Evolutionary conservation across 1,140 invertebrate genomes (phyloP), one percentile per base, ranked within the genome.

Genomic region (Nasonia vitripennis): DNA sequence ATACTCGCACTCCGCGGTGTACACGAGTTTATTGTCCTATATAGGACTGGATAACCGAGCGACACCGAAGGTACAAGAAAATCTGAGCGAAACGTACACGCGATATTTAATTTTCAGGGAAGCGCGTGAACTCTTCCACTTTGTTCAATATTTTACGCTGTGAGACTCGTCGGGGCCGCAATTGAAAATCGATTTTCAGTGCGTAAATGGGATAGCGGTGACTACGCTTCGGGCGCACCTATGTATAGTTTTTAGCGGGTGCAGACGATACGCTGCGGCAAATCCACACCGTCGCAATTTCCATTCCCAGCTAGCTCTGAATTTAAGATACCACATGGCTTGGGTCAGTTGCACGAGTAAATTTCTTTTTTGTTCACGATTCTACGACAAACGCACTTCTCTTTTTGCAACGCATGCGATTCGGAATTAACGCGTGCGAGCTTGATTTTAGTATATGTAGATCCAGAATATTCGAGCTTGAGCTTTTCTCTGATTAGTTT

Each of bases 101-200:
- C 2, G 10, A 45, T 45, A 10, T 45, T 45, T 45, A 45, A 45
- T 45, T 45, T 45, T 45, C 7, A 45, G 3, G 55, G 4, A n/a
- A 62, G 20, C 17, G 17, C 51, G n/a, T 10, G 20, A 23, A 23
- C 23, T 27, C 68, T 34, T 71, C 12, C 51, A 73, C 34, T 83
- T 77, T 83, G 81, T 75, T 83, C 34, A 83, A 83, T 83, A 83
- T 83, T 75, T 77, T 51, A 83, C 23, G 67, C 9, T 7, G 5
- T 34, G n/a, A 31, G 79, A 27, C n/a, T n/a, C 41, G 23, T 27
- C 27, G 14, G 5, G 67, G 67, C 6, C 41, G 68, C 70, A 74
- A 83, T 83, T 74, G 70, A 83, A 83, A 83, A 83, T 83, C 81
- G 71, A 83, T 83, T 77, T 62, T 62, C 48, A 10, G 12, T 48